These are phyloP conservation scores for Drosophila melanogaster DNA, from an alignment of 1,140 invertebrate species.

Conservation along the genomic window DNA sequence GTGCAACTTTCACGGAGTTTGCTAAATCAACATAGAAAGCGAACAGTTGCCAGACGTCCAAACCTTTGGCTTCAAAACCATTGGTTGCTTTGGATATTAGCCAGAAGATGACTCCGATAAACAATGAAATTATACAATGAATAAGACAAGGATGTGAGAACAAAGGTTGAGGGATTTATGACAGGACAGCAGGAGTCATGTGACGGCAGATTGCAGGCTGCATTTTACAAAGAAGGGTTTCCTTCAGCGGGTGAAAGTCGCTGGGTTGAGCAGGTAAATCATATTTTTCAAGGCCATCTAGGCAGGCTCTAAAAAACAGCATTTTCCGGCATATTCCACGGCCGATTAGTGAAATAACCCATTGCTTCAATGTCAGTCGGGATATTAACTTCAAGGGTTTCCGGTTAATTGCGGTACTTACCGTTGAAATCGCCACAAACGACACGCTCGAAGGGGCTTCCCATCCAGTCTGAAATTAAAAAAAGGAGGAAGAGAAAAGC, in stretches of 20 bases:
- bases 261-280: conserved; percentile 26
- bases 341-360: conserved; percentile 52
- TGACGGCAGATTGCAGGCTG: conserved; percentile 32
- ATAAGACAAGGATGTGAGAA: conserved; percentile 5
- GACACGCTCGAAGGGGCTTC: conserved; percentile 93
- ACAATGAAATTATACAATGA: conserved; percentile 43
- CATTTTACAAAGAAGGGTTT: conserved; percentile 55
- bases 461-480: conserved; percentile 93
- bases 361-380: conserved; percentile 61
- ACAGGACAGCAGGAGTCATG: conserved; percentile 63
- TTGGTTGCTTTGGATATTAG: conserved; percentile 23
- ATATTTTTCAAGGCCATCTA: conserved; percentile 58
- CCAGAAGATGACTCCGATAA: conserved; percentile 56
- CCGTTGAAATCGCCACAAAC: conserved; percentile 95
- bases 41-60: conserved; percentile 41
- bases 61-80: neutral
- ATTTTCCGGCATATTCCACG: conserved; percentile 51
- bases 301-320: conserved; percentile 42
- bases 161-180: conserved; percentile 64
- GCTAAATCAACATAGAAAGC: conserved; percentile 11
- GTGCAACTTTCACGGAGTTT: conserved; percentile 57
- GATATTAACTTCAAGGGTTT: conserved; percentile 71
- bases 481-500: conserved; percentile 59
- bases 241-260: conserved; percentile 43
- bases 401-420: conserved; percentile 84